Base-by-base conservation (phyloP, 2,888 invertebrate genomes). In the Chamaedrilus cognettii region DNA sequence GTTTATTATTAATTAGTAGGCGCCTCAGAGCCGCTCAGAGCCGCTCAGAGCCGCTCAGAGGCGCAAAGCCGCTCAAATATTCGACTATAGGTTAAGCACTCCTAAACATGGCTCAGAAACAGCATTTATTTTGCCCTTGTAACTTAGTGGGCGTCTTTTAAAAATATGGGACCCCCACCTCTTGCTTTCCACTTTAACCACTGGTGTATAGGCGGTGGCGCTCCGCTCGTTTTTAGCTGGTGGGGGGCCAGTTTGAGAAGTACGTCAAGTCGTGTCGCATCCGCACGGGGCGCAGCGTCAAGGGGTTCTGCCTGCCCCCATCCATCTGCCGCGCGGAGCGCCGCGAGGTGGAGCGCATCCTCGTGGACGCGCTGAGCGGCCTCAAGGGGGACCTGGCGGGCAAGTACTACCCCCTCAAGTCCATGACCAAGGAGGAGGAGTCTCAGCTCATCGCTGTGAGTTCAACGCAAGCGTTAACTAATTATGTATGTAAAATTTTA, bases 211-310 rank as follows among this genome's bases (percentile, higher is more conserved):
- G 19, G 19, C 23, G 56, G 15, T 58, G 11, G 7, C 26, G n/a
- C n/a, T n/a, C 66, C n/a, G n/a, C n/a, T n/a, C n/a, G n/a, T n/a
- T n/a, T n/a, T n/a, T 42, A 72, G 70, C 62, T 75, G 42, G 60
- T 50, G n/a, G 70, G 72, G 32, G 75, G 73, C n/a, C 33, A 71
- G 34, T 71, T 75, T 42, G 72, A 75, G 31, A 73, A 74, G 63
- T 77, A 73, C 70, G 75, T 77, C 19, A 64, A 72, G 51, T 76
- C 76, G 19, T 66, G 70, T 62, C 71, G 76, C 33, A 68, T 77
- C 26, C 70, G 76, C 35, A 70, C 72, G 7, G 74, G 74, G 2
- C 71, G 77, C 51, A 69, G 71, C 50, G 59, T 77, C 26, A 67
- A 73, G 11, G 76, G 76, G n/a, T 70, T 73, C 42, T 70, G 70